These are phyloP conservation scores for Donacobius atricapilla DNA, from an alignment of 2,113 vertebrate genomes.

Conservation along the genomic window DNA sequence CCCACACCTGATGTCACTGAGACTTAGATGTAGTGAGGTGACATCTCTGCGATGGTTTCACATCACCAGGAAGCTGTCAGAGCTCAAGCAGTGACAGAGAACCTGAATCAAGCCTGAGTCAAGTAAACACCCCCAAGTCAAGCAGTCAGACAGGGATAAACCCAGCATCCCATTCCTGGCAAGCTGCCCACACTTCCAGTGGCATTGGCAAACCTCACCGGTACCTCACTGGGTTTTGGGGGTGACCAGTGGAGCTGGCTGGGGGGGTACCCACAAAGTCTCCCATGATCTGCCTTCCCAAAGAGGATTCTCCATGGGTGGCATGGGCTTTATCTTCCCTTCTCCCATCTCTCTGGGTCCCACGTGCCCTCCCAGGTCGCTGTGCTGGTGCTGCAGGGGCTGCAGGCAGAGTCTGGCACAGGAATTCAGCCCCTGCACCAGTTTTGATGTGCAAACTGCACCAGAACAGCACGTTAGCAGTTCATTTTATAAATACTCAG, in stretches of 20 bases:
- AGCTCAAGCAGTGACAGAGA: neutral
- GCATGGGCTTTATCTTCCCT: neutral
- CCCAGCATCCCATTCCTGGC: neutral
- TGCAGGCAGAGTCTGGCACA: neutral
- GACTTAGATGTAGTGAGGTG: neutral
- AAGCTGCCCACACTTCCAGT: neutral
- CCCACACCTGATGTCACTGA: neutral
- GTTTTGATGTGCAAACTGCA: neutral
- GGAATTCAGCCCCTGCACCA: rapidly evolving
- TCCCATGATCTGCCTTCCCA: neutral
- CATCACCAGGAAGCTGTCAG: neutral
- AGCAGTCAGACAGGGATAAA: neutral
- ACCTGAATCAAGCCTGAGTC: neutral
- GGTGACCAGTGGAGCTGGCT: neutral
- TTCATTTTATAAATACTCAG: neutral
- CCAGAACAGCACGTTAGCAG: neutral
- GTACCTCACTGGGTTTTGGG: neutral
- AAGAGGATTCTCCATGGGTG: neutral
- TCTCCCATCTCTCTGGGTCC: neutral
- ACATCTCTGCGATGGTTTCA: rapidly evolving
- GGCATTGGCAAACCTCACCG: rapidly evolving
- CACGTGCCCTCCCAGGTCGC: rapidly evolving
- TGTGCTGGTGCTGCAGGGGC: rapidly evolving
- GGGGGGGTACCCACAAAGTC: neutral
- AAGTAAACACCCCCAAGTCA: neutral